A percentile compares a stretch with the other conserved stretches of the same genome.
These are phyloP conservation scores for Notechis scutatus DNA, from an alignment of 2,113 vertebrate species.

Conservation along the genomic window DNA sequence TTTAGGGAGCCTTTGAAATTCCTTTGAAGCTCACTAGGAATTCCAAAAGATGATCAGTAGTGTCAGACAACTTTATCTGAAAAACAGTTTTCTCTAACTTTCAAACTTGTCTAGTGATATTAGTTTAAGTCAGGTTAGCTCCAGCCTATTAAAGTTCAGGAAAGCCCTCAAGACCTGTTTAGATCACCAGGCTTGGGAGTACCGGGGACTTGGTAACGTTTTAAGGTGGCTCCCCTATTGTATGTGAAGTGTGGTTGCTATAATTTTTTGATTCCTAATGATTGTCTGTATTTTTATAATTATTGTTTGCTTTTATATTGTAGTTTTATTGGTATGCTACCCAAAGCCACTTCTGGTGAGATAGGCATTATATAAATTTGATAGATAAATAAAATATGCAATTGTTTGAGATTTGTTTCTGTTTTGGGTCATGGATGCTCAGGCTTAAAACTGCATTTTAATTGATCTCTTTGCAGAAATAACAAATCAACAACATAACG, in stretches of 20 bases:
- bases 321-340: neutral
- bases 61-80: neutral
- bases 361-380: neutral
- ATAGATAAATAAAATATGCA: neutral
- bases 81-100: neutral
- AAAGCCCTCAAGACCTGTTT: neutral
- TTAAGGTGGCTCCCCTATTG: neutral
- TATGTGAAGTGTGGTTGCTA: neutral
- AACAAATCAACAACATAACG: neutral
- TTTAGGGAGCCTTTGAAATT: neutral
- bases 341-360: neutral
- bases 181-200: neutral
- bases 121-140: neutral
- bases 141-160: neutral
- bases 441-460: neutral
- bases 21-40: neutral
- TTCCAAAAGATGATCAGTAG: neutral
- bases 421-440: neutral
- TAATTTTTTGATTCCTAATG: neutral
- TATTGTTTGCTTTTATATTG: neutral
- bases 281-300: neutral
- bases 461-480: neutral
- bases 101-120: neutral
- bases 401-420: neutral
- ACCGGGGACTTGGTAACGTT: neutral